Conservation (phyloP, 2,888 invertebrate species). For the Rhamphomyia laevipes region DNA sequence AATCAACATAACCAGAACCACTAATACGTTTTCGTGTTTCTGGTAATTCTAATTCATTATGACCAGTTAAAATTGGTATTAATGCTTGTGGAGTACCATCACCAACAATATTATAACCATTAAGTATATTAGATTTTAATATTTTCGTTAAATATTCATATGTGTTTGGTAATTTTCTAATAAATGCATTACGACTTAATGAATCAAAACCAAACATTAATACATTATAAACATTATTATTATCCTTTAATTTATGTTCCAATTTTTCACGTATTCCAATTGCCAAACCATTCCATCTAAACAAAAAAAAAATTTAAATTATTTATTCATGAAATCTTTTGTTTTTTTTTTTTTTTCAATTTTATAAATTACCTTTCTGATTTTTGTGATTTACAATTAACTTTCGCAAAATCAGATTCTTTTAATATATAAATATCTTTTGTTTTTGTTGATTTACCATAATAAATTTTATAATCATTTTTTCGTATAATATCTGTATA, state of each 20-base stretch:
- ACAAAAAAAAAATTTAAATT: not conserved
- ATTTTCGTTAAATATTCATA: conserved; percentile 53
- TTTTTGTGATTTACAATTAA: conserved; percentile 44
- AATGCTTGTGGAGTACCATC: conserved; percentile 81
- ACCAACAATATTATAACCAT: conserved; percentile 75
- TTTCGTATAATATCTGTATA: conserved; percentile 61
- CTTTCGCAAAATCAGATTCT: conserved; percentile 59
- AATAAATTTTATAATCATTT: conserved; percentile 47
- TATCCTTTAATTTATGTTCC: conserved; percentile 26
- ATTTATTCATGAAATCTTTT: not conserved
- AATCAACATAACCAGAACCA: conserved; percentile 54
- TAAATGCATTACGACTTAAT: conserved; percentile 68
- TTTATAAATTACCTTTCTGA: conserved; percentile 28
- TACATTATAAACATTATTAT: conserved; percentile 45
- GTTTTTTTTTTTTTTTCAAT: not conserved
- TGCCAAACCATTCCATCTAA: conserved; percentile 53
- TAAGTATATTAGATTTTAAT: conserved; percentile 50
- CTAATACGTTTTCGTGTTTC: conserved; percentile 63
- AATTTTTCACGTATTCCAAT: conserved; percentile 45
- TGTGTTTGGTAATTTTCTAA: conserved; percentile 63
- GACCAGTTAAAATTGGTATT: conserved; percentile 77
- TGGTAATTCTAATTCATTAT: conserved; percentile 74
- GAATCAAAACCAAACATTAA: conserved; percentile 85
- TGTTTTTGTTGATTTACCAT: conserved; percentile 43
- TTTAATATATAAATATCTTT: conserved; percentile 49